A percentile compares a stretch with the other conserved stretches of the same genome.
Evolutionary conservation across 2,113 vertebrate genomes (phyloP).

Genomic region (Nothobranchius furzeri): DNA sequence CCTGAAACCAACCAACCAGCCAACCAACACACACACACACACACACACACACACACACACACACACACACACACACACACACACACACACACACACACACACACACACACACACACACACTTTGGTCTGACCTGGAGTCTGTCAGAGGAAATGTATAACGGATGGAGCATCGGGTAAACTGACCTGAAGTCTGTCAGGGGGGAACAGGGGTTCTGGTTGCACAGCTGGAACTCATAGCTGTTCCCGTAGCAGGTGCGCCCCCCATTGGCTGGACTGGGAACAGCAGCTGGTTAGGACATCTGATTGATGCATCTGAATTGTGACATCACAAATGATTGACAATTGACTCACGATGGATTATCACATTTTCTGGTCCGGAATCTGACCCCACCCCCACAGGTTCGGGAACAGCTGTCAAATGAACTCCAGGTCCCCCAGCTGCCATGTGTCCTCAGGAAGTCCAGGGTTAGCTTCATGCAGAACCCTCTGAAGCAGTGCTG

Average conservation of each 20-base stretch:
- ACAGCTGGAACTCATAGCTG: slow-evolving; percentile 92
- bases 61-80: too few relatives aligned
- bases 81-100: too few relatives aligned
- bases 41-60: too few relatives aligned
- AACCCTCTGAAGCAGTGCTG: slow-evolving; percentile 97
- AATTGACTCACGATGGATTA: slow-evolving; percentile 88
- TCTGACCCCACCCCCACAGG: slow-evolving; percentile 89
- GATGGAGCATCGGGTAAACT: not conserved
- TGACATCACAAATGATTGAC: slow-evolving; percentile 12
- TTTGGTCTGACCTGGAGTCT: not conserved
- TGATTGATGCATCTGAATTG: not conserved
- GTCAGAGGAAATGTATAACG: not conserved
- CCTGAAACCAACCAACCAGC: slow-evolving; percentile 30
- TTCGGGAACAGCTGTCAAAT: slow-evolving; percentile 90
- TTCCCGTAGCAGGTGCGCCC: slow-evolving; percentile 91
- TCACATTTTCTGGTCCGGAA: slow-evolving; percentile 90
- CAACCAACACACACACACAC: too few relatives aligned
- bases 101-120: too few relatives aligned
- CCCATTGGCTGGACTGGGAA: slow-evolving; percentile 88
- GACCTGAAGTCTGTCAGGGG: slow-evolving; percentile 87
- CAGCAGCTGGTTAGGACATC: slow-evolving; percentile 18
- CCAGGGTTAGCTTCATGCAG: slow-evolving; percentile 91
- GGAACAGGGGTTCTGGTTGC: slow-evolving; percentile 86
- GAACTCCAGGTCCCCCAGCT: slow-evolving; percentile 93
- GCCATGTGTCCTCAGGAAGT: slow-evolving; percentile 93